Evolutionary conservation across 2,888 invertebrate species (phyloP).

Genomic region (Dromius quadrimaculatus): DNA sequence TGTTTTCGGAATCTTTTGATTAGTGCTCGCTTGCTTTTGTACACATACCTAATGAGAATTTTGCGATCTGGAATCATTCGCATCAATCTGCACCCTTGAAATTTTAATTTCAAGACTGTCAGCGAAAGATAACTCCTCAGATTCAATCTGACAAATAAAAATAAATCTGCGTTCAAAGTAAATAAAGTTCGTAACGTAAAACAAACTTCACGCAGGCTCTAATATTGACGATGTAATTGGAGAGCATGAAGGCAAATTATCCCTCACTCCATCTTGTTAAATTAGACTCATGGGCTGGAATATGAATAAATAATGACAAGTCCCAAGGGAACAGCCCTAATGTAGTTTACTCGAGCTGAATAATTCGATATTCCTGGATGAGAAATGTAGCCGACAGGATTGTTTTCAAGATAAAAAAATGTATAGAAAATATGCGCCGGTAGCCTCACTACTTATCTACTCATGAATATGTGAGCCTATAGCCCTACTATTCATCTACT

Average conservation of each 20-base stretch:
- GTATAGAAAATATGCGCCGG: no score
- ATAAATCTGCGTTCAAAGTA: background rate
- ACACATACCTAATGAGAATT: constrained; percentile 48
- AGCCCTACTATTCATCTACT: no score
- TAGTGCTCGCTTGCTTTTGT: constrained; percentile 42
- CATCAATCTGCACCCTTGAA: constrained; percentile 3
- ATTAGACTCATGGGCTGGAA: constrained; percentile 40
- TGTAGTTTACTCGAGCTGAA: constrained; percentile 10
- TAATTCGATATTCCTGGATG: constrained; percentile 14
- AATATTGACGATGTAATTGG: constrained; percentile 32
- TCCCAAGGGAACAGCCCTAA: constrained; percentile 35
- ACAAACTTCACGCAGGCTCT: constrained; percentile 5
- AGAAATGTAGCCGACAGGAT: constrained; percentile 2
- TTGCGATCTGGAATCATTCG: constrained; percentile 38
- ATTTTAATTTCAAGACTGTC: background rate
- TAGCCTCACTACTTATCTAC: no score
- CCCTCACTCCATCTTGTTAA: constrained; percentile 40
- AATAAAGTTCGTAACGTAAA: constrained; percentile 9
- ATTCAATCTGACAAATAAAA: constrained; percentile 9
- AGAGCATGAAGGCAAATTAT: constrained; percentile 31
- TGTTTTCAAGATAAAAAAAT: no score
- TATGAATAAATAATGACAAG: constrained; percentile 34
- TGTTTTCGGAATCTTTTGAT: constrained; percentile 52
- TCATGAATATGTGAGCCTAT: no score
- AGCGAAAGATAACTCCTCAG: background rate